A percentile compares a stretch with the other conserved stretches of the same genome.
phyloP scores from a whole-genome alignment of 2,113 vertebrate genomes.

The Aspiorhynchus laticeps region DNA sequence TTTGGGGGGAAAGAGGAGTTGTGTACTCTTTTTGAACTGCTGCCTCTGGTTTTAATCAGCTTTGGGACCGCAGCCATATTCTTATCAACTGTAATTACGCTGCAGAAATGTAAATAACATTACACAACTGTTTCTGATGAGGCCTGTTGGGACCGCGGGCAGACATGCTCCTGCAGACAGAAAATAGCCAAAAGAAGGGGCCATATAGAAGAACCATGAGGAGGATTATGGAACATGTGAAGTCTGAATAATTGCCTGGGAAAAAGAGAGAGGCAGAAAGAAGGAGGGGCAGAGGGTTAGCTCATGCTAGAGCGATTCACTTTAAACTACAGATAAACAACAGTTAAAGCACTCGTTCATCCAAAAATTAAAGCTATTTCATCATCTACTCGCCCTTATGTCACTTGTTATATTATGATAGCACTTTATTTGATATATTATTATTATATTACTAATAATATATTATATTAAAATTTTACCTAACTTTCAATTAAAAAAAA shows the following conservation, averaged over 20 bases:
- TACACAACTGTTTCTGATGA: conserved; percentile 74
- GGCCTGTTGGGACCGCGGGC: conserved; percentile 80
- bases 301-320: background rate
- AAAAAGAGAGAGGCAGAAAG: conserved; percentile 10
- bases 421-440: too few relatives aligned
- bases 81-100: conserved; percentile 81
- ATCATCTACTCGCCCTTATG: background rate
- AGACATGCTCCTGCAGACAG: conserved; percentile 59
- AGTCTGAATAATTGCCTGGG: conserved; percentile 4
- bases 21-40: conserved; percentile 51
- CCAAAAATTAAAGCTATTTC: background rate
- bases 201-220: background rate
- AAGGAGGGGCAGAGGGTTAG: background rate
- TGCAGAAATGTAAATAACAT: conserved; percentile 78
- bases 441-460: background rate
- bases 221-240: conserved; percentile 8
- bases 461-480: background rate
- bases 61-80: conserved; percentile 80
- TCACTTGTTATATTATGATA: background rate
- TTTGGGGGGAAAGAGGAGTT: background rate
- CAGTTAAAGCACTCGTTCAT: background rate
- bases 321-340: background rate
- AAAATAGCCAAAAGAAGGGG: background rate
- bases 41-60: conserved; percentile 74
- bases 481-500: background rate